Conservation (phyloP, 2,797 vertebrate genomes). For the Graptemys geographica region DNA sequence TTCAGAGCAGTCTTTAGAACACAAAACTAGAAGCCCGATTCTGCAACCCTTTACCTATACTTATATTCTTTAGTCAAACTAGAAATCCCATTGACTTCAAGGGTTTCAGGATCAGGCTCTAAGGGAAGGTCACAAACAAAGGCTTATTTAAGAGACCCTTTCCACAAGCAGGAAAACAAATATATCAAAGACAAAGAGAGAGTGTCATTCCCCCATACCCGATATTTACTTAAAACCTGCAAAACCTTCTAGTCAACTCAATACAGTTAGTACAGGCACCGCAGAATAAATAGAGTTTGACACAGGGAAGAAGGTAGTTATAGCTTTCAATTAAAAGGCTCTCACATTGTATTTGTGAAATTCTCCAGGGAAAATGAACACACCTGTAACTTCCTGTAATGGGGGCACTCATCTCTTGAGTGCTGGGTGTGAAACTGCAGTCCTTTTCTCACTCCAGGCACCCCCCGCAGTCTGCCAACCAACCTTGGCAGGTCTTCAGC, state of each 20-base stretch:
- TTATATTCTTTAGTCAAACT: accelerated
- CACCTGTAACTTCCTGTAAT: background rate
- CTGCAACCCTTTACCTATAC: background rate
- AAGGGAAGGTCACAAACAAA: background rate
- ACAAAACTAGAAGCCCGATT: background rate
- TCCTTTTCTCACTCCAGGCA: too few relatives aligned
- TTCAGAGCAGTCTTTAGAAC: background rate
- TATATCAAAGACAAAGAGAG: background rate
- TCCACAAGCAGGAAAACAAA: background rate
- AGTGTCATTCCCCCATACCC: background rate
- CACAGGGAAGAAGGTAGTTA: background rate
- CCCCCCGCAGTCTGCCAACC: too few relatives aligned
- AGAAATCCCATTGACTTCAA: background rate
- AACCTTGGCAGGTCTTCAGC: too few relatives aligned
- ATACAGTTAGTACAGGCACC: background rate
- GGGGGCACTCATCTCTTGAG: too few relatives aligned
- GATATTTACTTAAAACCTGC: background rate
- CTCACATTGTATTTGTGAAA: accelerated
- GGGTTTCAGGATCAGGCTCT: background rate
- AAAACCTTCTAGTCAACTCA: background rate
- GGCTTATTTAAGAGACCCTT: background rate
- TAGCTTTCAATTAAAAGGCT: background rate
- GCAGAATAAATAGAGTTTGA: background rate
- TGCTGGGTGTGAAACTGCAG: too few relatives aligned
- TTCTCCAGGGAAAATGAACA: background rate